Base-by-base conservation (phyloP, 2,113 vertebrate species). In the Neopipo cinnamomea region DNA sequence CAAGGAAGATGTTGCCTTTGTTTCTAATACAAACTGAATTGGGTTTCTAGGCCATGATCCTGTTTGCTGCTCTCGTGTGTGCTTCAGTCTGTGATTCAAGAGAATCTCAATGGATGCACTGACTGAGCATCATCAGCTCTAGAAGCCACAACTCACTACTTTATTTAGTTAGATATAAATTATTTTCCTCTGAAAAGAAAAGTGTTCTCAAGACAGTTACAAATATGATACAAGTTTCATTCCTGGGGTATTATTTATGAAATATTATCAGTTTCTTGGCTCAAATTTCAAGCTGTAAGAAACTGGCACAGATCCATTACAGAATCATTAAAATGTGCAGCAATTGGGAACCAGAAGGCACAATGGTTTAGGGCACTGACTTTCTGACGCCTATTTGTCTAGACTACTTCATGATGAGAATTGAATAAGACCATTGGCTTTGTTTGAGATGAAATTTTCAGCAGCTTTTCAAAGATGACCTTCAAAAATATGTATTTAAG, bases 311-410 rank as follows among this genome's bases (percentile, higher is more conserved):
- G 52, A 82, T 82, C 78, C 88, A 89, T 68, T 67, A 65, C 5
- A 89, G 72, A 89, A 91, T 56, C 66, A 87, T 91, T 93, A 95
- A 50, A 91, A 87, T 65, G 39, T 95, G 47, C 4, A 88, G 39
- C 66, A 92, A 41, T 12, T 44, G 44, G 68, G 56, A 81, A 89
- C 27, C 89, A 97, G 65, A 95, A 85, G 91, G 91, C 76, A 89
- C 53, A 85, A 65, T 47, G 22, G 91, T 95, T 93, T 85, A 76
- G 77, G 87, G 58, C 91, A 72, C 81, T 89, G 91, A 91, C 81
- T 85, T 96, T 87, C 81, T 46, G 84, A 14, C 0, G 5, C 47
- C 93, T 88, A 18, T 95, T 79, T 93, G 84, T 96, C 94, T 94
- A 95, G 93, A 94, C 70, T 85, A 3, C 15, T 75, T 52, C 89